Conservation (phyloP, 2,888 invertebrate species). For the Tachystola acroxantha region DNA sequence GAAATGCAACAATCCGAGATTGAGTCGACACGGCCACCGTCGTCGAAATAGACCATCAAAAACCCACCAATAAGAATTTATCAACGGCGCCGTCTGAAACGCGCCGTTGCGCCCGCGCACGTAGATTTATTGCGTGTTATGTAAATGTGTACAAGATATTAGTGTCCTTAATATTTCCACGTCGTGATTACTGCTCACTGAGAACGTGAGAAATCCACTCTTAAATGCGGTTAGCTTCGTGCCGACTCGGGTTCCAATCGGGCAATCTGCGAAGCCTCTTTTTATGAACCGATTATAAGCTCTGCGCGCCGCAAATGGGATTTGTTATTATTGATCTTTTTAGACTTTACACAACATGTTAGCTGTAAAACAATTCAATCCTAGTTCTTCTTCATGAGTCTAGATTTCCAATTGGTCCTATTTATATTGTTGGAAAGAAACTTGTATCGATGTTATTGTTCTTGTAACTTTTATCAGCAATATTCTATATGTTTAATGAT, state of each 20-base stretch:
- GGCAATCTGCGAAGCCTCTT: conserved; percentile 50
- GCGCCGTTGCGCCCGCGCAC: conserved; percentile 39
- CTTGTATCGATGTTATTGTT: not conserved
- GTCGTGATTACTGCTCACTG: conserved; percentile 62
- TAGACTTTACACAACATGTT: too few species aligned
- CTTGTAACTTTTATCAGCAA: not conserved
- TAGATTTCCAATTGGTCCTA: too few species aligned
- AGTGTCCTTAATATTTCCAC: conserved; percentile 72
- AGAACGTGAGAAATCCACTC: conserved; percentile 52
- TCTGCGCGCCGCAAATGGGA: conserved; percentile 23
- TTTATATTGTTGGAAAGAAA: not conserved
- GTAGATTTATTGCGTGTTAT: conserved; percentile 70
- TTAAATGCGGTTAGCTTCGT: conserved; percentile 31
- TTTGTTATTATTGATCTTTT: conserved; percentile 11
- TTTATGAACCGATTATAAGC: conserved; percentile 38
- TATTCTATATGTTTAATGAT: not conserved
- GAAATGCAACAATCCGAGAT: conserved; percentile 19
- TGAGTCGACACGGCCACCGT: conserved; percentile 25
- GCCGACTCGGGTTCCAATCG: conserved; percentile 40
- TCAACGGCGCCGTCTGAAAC: conserved; percentile 57
- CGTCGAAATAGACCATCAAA: conserved; percentile 53
- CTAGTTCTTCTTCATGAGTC: too few species aligned
- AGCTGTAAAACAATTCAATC: too few species aligned
- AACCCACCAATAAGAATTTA: conserved; percentile 60
- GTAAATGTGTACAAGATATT: conserved; percentile 73